These are phyloP conservation scores for Eudemis profundana DNA, from an alignment of 2,888 invertebrate genomes.

Conservation along the genomic window DNA sequence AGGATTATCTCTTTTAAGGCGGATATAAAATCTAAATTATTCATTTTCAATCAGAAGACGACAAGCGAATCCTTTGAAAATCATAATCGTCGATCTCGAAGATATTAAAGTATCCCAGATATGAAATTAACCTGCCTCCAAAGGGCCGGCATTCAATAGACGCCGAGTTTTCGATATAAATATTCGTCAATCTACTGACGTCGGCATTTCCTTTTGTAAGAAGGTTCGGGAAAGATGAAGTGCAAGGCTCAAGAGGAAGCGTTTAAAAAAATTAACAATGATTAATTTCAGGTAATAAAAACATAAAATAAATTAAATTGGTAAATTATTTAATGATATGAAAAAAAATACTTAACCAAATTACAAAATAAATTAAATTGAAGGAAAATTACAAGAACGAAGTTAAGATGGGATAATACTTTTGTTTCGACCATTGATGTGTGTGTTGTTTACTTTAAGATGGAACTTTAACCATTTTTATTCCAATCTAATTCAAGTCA, in stretches of 20 bases:
- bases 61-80: conserved; percentile 27
- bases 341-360: no score
- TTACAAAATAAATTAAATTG: no score
- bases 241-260: conserved; percentile 50
- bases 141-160: conserved; percentile 53
- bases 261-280: no score
- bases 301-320: no score
- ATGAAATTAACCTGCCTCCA: conserved; percentile 48
- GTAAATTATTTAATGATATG: no score
- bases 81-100: conserved; percentile 10
- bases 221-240: conserved; percentile 55
- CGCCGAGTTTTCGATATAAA: conserved; percentile 71
- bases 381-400: no score
- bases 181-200: conserved; percentile 74
- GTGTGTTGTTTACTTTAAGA: no score
- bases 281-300: no score
- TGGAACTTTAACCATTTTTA: no score
- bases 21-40: conserved; percentile 42
- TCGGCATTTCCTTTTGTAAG: conserved; percentile 66
- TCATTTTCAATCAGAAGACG: conserved; percentile 42
- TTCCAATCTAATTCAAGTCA: no score
- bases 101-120: conserved; percentile 34
- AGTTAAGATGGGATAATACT: no score
- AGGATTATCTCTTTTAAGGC: conserved; percentile 1
- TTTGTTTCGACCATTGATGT: no score